Base-by-base conservation (phyloP, 2,113 vertebrate species). In the Phyllostomus hastatus region DNA sequence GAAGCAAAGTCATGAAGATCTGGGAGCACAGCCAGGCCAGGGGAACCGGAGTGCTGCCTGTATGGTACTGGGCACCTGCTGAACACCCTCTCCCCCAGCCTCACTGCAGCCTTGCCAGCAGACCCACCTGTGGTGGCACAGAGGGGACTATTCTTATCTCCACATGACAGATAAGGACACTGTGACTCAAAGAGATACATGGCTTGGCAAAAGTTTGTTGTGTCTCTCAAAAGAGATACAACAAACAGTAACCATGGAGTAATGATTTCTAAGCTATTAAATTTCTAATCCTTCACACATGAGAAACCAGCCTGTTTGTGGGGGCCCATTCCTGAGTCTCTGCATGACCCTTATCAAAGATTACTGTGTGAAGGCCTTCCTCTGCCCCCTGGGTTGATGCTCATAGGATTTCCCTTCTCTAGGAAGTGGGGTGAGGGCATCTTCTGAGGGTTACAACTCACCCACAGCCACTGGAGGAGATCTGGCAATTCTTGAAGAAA, bases 201-300 rank as follows among this genome's bases (percentile, higher is more conserved):
- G n/a, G 43, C 31, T 54, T 87, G 90, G 73, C 61, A 64, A 91
- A 95, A 95, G 78, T 95, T n/a, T n/a, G n/a, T n/a, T n/a, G n/a
- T n/a, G n/a, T n/a, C n/a, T n/a, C n/a, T n/a, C n/a, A n/a, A n/a
- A n/a, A n/a, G n/a, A n/a, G n/a, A n/a, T n/a, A n/a, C 19, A 79
- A 78, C 48, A 38, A 69, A 59, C n/a, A 69, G 41, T 48, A 69
- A 86, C 50, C 57, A 84, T 33, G 57, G 48, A 91, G 46, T 9
- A 69, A 81, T 93, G 83, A 79, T 91, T 86, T 89, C 79, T 91
- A 88, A 93, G 79, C 57, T 82, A 93, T 91, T 82, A 89, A 82
- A 83, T 94, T 84, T 24, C 43, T 79, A 89, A 82, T 41, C 57
- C 14, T 90, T 69, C 86, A 33, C 8, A 24, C 46, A 17, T 41